Conservation (phyloP, 2,888 invertebrate genomes). For the Sphinx pinastri region DNA sequence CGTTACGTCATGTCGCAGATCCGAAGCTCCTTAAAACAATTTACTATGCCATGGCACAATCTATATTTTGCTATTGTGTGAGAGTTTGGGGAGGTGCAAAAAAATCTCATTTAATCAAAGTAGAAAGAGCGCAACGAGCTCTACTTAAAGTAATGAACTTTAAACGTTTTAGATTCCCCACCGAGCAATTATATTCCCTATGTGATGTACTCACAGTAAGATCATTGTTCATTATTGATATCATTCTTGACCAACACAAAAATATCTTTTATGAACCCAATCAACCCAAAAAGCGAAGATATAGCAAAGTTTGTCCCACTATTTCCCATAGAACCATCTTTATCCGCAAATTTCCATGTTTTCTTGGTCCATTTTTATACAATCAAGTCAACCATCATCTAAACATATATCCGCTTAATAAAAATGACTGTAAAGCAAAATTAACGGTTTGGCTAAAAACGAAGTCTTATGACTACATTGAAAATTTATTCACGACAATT, state of each 20-base stretch:
- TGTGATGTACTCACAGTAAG: neutral
- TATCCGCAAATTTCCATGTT: no score
- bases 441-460: conserved; percentile 2
- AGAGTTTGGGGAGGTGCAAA: no score
- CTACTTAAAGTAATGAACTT: neutral
- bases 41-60: conserved; percentile 3
- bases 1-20: neutral
- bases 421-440: neutral
- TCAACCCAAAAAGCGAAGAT: neutral
- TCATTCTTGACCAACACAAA: neutral
- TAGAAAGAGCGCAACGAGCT: neutral
- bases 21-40: neutral
- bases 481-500: no score
- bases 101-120: no score
- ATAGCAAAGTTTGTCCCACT: neutral
- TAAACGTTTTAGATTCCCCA: neutral
- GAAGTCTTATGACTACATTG: neutral
- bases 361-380: no score
- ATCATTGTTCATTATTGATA: neutral
- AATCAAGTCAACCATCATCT: no score
- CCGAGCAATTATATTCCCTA: neutral
- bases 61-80: neutral
- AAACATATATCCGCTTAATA: neutral
- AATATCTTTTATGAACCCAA: neutral
- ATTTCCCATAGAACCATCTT: neutral